Evolutionary conservation across 2,888 invertebrate species (phyloP), one percentile per base, ranked within the genome.

Genomic region (Synanthedon tipuliformis): DNA sequence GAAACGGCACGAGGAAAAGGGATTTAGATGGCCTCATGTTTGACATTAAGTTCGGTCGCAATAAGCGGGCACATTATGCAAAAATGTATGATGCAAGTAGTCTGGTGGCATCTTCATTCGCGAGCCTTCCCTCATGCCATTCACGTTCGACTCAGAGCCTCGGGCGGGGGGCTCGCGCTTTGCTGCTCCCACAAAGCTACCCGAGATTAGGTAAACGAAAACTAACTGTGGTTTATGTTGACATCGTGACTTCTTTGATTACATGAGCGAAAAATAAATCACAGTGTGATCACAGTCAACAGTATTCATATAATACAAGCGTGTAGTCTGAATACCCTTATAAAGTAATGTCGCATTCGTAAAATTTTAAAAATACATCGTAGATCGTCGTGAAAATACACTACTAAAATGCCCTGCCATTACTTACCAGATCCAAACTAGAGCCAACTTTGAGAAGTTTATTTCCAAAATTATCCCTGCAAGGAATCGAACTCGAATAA

Each of bases 11-110:
- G 5, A 45, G 45, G 13, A 45, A 45, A 45, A 13, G 45, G 45
- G 45, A 45, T 12, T 13, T 0, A 23, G 23, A 23, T 41, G 41
- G 41, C 45, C 74, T 75, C 73, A 69, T 62, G 65, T 73, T 75
- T 81, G 80, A 77, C 80, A 83, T 81, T 80, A 75, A 76, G 65
- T 63, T 63, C 61, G 62, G 65, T 68, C 70, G 77, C 75, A 77
- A 76, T 77, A 72, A 73, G 66, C 66, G 56, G 57, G 70, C 70
- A 45, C 45, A 73, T 81, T 79, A 80, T 79, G 81, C 75, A 79
- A 78, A 76, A 71, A 73, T 68, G 62, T 68, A 64, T 78, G 77
- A 45, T 45, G 45, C 45, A 73, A 81, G 68, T 59, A 57, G 59
- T 60, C 53, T 56, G 54, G 63, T 66, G 67, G 66, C 74, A 64